Conservation (phyloP, 2,113 vertebrate genomes). For the Macquaria ambigua region DNA sequence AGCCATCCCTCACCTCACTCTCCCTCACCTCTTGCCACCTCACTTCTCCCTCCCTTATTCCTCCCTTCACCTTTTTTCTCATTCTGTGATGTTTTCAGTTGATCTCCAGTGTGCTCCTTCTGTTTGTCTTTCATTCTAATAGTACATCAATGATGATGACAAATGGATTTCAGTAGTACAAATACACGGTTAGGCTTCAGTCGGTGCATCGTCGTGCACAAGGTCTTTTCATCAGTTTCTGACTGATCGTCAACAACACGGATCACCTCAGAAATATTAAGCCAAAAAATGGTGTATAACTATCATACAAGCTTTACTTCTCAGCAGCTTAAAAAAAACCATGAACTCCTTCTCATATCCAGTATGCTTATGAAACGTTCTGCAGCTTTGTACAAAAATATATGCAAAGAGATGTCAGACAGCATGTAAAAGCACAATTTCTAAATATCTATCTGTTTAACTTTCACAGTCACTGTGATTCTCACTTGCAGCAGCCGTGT, state of each 20-base stretch:
- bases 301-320: background rate
- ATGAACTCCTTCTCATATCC: background rate
- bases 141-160: slow-evolving; percentile 90
- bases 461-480: background rate
- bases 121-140: slow-evolving; percentile 68
- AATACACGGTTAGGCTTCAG: background rate
- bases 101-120: slow-evolving; percentile 74
- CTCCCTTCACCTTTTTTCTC: slow-evolving; percentile 58
- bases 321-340: background rate
- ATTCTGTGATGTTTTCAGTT: slow-evolving; percentile 89
- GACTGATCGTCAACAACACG: background rate
- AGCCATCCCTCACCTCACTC: slow-evolving; percentile 57
- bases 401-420: background rate
- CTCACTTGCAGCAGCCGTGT: background rate
- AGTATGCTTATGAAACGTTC: background rate
- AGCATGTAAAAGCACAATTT: background rate
- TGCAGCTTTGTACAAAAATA: background rate
- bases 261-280: background rate
- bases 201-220: background rate
- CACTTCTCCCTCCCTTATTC: slow-evolving; percentile 11
- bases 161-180: background rate
- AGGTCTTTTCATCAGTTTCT: background rate
- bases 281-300: background rate
- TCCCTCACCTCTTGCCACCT: slow-evolving; percentile 34
- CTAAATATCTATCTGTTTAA: background rate